phyloP scores from a whole-genome alignment of 2,888 invertebrate genomes.

The Phragmatobia fuliginosa region DNA sequence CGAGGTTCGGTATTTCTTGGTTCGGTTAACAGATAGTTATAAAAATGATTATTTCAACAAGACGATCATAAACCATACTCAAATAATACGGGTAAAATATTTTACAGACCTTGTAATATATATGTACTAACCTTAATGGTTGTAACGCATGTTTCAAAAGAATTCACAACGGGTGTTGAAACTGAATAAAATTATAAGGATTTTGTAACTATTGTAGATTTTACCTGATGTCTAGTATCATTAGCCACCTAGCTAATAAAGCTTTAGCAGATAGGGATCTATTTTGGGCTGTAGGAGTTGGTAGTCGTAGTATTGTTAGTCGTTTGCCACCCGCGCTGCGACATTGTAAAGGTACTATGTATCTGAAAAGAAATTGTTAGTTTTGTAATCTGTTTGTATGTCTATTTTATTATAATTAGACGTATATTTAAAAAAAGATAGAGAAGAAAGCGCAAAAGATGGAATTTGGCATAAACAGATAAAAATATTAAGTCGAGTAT shows the following conservation, averaged over 20 bases:
- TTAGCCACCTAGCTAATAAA: conserved; percentile 77
- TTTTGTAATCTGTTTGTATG: neutral
- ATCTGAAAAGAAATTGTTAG: conserved; percentile 63
- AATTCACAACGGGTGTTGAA: neutral
- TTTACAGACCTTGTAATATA: neutral
- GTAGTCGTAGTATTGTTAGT: conserved; percentile 74
- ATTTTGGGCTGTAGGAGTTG: conserved; percentile 71
- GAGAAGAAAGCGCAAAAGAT: no score
- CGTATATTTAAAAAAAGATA: no score
- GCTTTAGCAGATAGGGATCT: conserved; percentile 74
- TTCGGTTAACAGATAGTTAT: neutral
- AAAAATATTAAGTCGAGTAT: no score
- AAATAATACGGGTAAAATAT: neutral
- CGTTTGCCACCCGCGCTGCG: conserved; percentile 71
- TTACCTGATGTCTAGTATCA: conserved; percentile 81
- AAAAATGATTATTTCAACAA: neutral
- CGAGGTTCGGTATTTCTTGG: neutral
- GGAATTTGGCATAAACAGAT: no score
- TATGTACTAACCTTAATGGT: neutral
- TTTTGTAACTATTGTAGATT: neutral
- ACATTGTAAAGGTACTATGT: conserved; percentile 73
- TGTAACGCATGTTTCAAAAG: neutral
- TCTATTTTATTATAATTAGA: neutral
- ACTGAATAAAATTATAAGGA: neutral
- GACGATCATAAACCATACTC: neutral